phyloP scores from a whole-genome alignment of 2,797 vertebrate genomes.

The Vireo griseus region DNA sequence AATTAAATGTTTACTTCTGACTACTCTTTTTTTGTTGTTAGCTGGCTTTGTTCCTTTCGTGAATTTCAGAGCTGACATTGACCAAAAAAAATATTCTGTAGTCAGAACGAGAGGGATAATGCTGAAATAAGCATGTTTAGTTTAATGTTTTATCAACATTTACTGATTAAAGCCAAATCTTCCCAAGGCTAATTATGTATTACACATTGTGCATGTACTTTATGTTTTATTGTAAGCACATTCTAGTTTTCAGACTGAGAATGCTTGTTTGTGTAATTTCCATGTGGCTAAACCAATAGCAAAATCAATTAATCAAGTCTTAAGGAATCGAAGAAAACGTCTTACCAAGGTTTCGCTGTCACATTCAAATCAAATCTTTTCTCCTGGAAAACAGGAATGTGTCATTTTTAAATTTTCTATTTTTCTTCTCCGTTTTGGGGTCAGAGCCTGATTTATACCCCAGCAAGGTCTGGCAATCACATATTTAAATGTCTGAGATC shows the following conservation, averaged over 20 bases:
- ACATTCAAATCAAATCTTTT: constrained; percentile 78
- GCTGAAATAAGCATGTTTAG: not conserved
- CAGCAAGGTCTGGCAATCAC: not conserved
- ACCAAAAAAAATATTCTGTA: not conserved
- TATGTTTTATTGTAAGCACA: not conserved
- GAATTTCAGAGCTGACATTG: not conserved
- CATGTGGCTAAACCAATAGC: not conserved
- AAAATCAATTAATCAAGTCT: not conserved
- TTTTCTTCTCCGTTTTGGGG: not conserved
- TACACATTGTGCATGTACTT: not conserved
- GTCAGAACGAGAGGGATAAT: not conserved
- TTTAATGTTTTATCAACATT: not conserved
- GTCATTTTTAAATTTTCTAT: not conserved
- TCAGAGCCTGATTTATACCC: not conserved
- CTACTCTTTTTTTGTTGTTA: not conserved
- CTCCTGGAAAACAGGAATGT: constrained; percentile 66
- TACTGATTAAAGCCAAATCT: not conserved
- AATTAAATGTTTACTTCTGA: not conserved
- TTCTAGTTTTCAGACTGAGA: not conserved
- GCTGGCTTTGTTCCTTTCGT: not conserved
- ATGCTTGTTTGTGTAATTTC: not conserved
- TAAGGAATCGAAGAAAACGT: not conserved
- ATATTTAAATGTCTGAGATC: not conserved
- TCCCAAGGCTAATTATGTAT: not conserved
- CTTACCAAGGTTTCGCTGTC: constrained; percentile 76